Percentiles rank a stretch among this genome's conserved stretches.
Conservation (phyloP, 2,797 vertebrate genomes). For the Clarias pachynema region DNA sequence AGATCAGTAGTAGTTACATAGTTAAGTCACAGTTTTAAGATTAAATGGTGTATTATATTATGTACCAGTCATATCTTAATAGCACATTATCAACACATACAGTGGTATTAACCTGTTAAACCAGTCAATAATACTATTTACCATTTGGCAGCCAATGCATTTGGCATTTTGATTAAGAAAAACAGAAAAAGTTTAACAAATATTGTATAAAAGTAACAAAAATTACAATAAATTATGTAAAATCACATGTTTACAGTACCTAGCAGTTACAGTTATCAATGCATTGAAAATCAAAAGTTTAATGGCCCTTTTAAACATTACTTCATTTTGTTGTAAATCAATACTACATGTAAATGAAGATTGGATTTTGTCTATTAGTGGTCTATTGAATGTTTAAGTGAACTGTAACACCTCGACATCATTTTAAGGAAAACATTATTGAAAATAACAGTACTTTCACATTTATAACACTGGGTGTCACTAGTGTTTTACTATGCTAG, state of each 20-base stretch:
- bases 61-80: neutral
- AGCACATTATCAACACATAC: constrained; percentile 20
- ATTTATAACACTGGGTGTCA: constrained; percentile 41
- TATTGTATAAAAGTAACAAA: constrained; percentile 45
- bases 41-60: neutral
- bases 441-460: neutral
- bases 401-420: neutral
- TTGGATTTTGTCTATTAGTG: constrained; percentile 1
- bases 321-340: neutral
- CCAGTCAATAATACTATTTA: neutral
- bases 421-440: neutral
- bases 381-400: neutral
- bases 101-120: constrained; percentile 23
- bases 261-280: constrained; percentile 8
- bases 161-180: constrained; percentile 35
- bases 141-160: constrained; percentile 15
- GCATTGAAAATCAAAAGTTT: constrained; percentile 16
- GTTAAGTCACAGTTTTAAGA: constrained; percentile 24
- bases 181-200: constrained; percentile 29
- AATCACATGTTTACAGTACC: constrained; percentile 24
- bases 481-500: neutral
- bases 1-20: constrained; percentile 16
- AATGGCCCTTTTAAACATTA: neutral
- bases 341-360: constrained; percentile 14
- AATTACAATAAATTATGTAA: constrained; percentile 57